These are phyloP conservation scores for Endomychus coccineus DNA, from an alignment of 2,888 invertebrate genomes.

Conservation along the genomic window DNA sequence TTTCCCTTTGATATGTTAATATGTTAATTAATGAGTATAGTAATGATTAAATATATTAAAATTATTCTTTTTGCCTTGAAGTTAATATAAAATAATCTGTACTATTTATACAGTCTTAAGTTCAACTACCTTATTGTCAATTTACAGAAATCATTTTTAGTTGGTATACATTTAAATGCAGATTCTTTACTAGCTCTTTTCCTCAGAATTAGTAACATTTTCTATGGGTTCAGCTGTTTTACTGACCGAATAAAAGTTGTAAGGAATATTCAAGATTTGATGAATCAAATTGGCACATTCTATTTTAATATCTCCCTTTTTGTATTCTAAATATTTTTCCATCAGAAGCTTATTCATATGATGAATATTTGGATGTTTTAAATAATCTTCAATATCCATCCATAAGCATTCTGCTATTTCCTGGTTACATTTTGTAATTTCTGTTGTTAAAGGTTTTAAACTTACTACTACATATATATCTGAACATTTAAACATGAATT, in stretches of 20 bases:
- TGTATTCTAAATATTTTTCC: conserved; percentile 58
- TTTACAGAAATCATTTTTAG: too few relatives aligned
- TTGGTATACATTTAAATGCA: too few relatives aligned
- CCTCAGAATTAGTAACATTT: too few relatives aligned
- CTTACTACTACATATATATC: conserved; percentile 79
- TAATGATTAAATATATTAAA: too few relatives aligned
- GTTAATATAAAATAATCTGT: too few relatives aligned
- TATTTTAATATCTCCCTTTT: conserved; percentile 54
- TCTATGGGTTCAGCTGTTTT: too few relatives aligned
- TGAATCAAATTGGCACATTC: conserved; percentile 49
- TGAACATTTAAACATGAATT: conserved; percentile 70
- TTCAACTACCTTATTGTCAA: too few relatives aligned
- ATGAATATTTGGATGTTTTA: conserved; percentile 63
- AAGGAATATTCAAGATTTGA: conserved; percentile 45
- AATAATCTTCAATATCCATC: conserved; percentile 72
- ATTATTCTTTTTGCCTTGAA: too few relatives aligned
- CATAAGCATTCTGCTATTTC: conserved; percentile 75
- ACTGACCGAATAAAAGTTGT: conserved; percentile 40
- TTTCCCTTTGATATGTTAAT: too few relatives aligned
- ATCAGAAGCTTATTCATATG: conserved; percentile 64
- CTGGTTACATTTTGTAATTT: conserved; percentile 60
- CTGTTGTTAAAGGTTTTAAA: conserved; percentile 56
- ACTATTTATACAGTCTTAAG: too few relatives aligned
- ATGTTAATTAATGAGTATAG: too few relatives aligned
- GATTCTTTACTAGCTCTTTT: too few relatives aligned